phyloP scores from a whole-genome alignment of 2,113 vertebrate genomes.

The Sula dactylatra region DNA sequence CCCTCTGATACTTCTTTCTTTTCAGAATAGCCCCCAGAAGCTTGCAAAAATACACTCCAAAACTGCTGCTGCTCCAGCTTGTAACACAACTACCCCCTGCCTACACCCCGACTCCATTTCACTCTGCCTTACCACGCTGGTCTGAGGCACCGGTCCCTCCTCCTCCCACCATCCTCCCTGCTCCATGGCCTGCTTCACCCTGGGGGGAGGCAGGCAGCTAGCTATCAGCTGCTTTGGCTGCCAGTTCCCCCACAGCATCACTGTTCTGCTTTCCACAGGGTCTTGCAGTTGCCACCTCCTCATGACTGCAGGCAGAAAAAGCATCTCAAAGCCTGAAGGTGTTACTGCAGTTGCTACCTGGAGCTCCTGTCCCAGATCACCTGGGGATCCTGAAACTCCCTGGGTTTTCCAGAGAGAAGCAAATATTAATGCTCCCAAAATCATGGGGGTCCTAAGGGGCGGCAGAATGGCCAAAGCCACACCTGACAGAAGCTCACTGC shows the following conservation, averaged over 20 bases:
- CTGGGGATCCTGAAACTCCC: not conserved
- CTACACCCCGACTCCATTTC: rapidly evolving
- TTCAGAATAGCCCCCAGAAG: not conserved
- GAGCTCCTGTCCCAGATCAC: rapidly evolving
- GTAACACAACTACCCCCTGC: not conserved
- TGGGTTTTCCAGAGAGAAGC: not conserved
- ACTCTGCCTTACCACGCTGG: too few species aligned
- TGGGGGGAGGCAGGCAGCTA: too few species aligned
- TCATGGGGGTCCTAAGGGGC: not conserved
- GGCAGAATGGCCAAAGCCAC: rapidly evolving
- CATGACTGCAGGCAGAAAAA: not conserved
- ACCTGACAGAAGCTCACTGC: not conserved
- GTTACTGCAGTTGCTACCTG: not conserved
- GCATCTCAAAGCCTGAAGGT: not conserved
- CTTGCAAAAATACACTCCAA: not conserved
- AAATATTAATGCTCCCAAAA: not conserved
- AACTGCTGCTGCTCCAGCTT: not conserved
- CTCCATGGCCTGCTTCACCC: not conserved
- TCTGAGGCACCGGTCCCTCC: not conserved
- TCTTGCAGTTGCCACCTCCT: not conserved
- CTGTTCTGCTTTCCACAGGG: not conserved
- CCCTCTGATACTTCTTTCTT: not conserved
- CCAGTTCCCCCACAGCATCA: rapidly evolving
- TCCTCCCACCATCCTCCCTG: too few species aligned
- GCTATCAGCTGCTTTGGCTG: rapidly evolving